Evolutionary conservation across 2,113 vertebrate genomes (phyloP).

Genomic region (Rhynchomys soricoides): DNA sequence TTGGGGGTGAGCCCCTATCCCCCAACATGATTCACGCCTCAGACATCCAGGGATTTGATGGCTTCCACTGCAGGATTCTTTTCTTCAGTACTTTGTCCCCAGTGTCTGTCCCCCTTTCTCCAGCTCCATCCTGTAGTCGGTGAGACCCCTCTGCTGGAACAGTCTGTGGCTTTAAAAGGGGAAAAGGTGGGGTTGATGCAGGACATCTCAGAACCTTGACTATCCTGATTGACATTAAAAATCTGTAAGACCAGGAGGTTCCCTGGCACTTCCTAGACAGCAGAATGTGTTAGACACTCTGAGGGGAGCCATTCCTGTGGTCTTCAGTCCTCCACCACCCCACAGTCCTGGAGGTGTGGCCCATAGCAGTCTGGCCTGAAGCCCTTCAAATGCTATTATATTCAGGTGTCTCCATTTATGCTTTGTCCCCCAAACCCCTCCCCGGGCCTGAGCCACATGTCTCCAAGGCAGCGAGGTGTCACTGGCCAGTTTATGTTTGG

Average conservation of each 20-base stretch:
- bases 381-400: no score
- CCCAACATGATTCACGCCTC: neutral
- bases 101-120: neutral
- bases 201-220: neutral
- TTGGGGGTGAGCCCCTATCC: neutral
- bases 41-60: neutral
- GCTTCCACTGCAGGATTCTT: neutral
- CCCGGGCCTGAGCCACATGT: neutral
- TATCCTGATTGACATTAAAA: accelerated
- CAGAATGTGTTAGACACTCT: neutral
- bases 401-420: neutral
- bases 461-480: neutral
- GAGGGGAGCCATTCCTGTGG: neutral
- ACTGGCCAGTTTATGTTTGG: neutral
- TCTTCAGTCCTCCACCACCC: neutral
- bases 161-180: neutral
- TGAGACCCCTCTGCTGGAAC: neutral
- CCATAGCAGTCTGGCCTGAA: neutral
- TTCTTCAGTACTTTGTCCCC: neutral
- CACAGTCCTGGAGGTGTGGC: neutral
- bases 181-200: accelerated
- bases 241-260: neutral
- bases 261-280: neutral
- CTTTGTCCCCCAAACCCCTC: neutral
- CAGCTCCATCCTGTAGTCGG: accelerated